A percentile compares a stretch with the other conserved stretches of the same genome.
Evolutionary conservation across 1,140 invertebrate species (phyloP).

Genomic region (Musca vetustissima): DNA sequence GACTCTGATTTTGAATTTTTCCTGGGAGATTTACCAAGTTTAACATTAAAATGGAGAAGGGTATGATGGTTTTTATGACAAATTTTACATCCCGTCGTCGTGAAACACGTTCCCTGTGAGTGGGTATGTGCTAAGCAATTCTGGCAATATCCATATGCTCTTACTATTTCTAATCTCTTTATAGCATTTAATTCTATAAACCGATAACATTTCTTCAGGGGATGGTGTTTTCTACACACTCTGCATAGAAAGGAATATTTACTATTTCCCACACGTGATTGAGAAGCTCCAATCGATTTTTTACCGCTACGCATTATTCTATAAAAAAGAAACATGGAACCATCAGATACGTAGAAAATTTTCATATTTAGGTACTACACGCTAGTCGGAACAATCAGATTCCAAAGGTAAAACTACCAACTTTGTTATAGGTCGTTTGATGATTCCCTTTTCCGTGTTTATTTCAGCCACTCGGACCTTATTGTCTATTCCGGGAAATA

Average conservation of each 20-base stretch:
- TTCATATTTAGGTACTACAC: background rate
- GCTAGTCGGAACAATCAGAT: background rate
- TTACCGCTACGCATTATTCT: too few relatives aligned
- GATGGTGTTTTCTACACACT: background rate
- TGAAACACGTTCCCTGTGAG: background rate
- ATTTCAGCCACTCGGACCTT: too few relatives aligned
- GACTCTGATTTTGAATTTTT: too few relatives aligned
- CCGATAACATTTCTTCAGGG: background rate
- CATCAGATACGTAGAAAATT: background rate
- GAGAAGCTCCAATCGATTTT: too few relatives aligned
- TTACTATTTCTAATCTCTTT: background rate
- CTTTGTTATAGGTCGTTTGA: background rate
- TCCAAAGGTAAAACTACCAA: background rate
- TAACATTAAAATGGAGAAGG: background rate
- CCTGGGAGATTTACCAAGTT: too few relatives aligned
- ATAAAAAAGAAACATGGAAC: too few relatives aligned
- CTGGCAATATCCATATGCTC: background rate
- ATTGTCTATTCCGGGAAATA: too few relatives aligned
- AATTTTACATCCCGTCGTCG: background rate
- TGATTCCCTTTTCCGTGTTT: background rate
- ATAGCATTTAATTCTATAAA: background rate
- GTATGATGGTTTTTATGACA: background rate
- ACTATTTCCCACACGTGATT: too few relatives aligned
- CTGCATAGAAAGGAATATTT: background rate
- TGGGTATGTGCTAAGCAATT: background rate